Conservation (phyloP, 2,797 vertebrate species). For the Corythornis leucogaster region DNA sequence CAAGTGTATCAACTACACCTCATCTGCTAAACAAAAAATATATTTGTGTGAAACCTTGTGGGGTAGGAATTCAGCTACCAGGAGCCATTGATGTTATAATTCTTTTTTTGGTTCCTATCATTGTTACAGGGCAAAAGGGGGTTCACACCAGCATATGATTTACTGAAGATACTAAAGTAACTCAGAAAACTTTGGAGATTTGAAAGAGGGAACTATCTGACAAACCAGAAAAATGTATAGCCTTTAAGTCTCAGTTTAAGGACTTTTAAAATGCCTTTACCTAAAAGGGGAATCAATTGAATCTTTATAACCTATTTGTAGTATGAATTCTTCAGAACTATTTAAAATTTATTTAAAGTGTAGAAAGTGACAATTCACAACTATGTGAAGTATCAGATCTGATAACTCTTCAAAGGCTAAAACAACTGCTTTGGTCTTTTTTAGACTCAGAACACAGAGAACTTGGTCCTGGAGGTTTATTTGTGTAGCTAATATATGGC, state of each 20-base stretch:
- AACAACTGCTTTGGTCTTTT: background rate
- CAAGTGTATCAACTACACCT: background rate
- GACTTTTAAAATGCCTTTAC: background rate
- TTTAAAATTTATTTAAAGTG: background rate
- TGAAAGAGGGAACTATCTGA: background rate
- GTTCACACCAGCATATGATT: background rate
- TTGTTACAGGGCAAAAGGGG: background rate
- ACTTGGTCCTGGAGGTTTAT: background rate
- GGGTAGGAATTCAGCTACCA: background rate
- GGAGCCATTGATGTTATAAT: background rate
- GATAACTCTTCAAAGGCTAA: background rate
- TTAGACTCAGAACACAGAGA: background rate
- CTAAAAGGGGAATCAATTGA: background rate
- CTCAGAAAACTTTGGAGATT: background rate
- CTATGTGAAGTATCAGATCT: background rate
- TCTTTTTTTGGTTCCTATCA: background rate
- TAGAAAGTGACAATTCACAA: background rate
- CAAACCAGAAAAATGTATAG: background rate
- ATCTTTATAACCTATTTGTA: background rate
- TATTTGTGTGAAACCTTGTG: background rate
- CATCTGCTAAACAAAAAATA: background rate
- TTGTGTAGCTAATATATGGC: background rate
- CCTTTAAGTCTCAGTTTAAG: background rate
- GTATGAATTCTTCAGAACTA: background rate
- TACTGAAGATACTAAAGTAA: background rate